These are phyloP conservation scores for Enteromius treurensis DNA, from an alignment of 2,797 vertebrate genomes.

Conservation along the genomic window DNA sequence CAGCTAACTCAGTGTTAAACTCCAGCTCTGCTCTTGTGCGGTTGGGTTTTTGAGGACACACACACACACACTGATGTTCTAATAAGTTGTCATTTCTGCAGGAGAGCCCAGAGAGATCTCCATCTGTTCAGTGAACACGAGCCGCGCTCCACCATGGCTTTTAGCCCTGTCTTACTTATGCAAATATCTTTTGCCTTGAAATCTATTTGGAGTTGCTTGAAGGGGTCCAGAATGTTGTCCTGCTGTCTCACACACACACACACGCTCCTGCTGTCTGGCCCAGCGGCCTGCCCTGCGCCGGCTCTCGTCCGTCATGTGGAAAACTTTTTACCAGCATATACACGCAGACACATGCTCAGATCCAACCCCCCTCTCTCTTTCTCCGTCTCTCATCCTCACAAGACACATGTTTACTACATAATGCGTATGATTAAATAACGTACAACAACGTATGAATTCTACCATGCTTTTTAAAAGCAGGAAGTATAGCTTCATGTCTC, in stretches of 20 bases:
- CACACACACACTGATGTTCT: constrained; percentile 64
- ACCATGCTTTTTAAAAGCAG: no score
- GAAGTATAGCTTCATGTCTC: background rate
- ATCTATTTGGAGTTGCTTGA: constrained; percentile 85
- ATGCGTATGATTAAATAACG: no score
- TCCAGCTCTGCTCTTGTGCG: background rate
- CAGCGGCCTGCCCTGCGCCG: constrained; percentile 64
- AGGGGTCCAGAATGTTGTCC: constrained; percentile 87
- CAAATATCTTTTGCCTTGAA: constrained; percentile 88
- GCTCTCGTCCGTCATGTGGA: constrained; percentile 76
- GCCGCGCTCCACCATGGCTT: constrained; percentile 68
- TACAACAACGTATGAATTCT: no score
- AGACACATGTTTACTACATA: no score
- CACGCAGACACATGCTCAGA: constrained; percentile 53
- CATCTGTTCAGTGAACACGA: constrained; percentile 61
- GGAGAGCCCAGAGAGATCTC: constrained; percentile 72
- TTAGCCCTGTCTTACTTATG: constrained; percentile 80
- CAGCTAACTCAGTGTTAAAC: background rate
- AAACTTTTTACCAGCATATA: constrained; percentile 76
- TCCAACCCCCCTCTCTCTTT: background rate
- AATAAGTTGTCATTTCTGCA: constrained; percentile 78
- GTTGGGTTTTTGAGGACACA: constrained; percentile 5
- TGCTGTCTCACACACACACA: constrained; percentile 79
- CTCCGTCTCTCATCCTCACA: no score
- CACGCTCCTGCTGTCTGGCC: constrained; percentile 83